Evolutionary conservation across 2,113 vertebrate species (phyloP), one percentile per base, ranked within the genome.

Genomic region (Glaucidium brasilianum): DNA sequence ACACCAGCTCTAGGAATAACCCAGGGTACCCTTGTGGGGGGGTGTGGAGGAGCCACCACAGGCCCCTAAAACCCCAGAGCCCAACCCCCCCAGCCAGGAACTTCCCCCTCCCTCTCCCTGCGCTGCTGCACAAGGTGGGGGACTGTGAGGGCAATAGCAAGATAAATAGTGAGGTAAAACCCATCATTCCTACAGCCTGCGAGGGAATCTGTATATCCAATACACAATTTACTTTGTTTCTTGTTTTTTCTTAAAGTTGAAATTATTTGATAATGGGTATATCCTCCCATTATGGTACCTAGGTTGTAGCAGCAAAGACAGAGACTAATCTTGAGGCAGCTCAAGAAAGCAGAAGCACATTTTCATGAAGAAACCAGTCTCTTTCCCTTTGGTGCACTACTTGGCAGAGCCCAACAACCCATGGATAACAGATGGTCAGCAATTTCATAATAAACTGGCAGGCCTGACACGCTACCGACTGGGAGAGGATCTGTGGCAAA

Each of bases 391-490:
- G 8, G 69, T 37, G 58, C n/a, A 10, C 34, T 12, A 4, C 58
- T 91, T 83, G 91, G 56, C 82, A 75, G 74, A 79, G 47, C 27
- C 25, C 63, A 75, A 35, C 71, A 43, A 17, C 52, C 86, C 52
- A 10, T 12, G 43, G 67, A 55, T 45, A 94, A 75, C 95, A 95
- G 83, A 95, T 91, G 93, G 91, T 75, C 91, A 95, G 87, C 83
- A 90, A 43, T 20, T 82, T 45, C 88, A 12, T 34, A 45, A 72
- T 30, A 88, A 88, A 37, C 71, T 92, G 91, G 82, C 79, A 85
- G 49, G 52, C 20, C 74, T 47, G 66, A 37, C 75, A 37, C 5
- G 18, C 25, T 75, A 35, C 91, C 79, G 68, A 25, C 81, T 27
- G 66, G 85, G 75, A 88, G 3, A 41, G 66, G 69, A 47, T 82